Evolutionary conservation across 2,797 vertebrate genomes (phyloP), one percentile per base, ranked within the genome.

Genomic region (Otus scops): DNA sequence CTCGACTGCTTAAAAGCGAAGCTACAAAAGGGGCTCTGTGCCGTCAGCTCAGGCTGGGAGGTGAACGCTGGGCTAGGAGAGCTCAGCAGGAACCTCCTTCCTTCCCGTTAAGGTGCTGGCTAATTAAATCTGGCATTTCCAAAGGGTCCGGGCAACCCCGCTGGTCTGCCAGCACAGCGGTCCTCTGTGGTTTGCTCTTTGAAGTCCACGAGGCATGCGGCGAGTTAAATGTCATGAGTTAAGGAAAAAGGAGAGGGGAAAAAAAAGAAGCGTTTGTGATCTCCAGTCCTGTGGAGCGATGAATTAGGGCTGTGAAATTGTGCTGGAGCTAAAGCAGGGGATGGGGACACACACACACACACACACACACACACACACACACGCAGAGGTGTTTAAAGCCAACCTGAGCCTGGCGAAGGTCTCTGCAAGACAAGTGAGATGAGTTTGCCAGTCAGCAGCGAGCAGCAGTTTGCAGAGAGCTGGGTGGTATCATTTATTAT

Each of bases 71-170:
- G 70, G 50, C 65, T 10, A 32, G 59, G 36, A 69, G 56, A 12
- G 15, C 63, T 79, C 50, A 18, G 45, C 48, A 54, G 68, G 63
- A 36, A 51, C 26, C 43, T 65, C 27, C 2, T 57, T 38, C 60
- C 39, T 70, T 45, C 68, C 27, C 4, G 0, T 53, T 81, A 57
- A 79, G 39, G 85, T 38, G 53, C 68, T 2, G 2, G 17, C 15
- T 86, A 76, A 86, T 89, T 76, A 89, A 64, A 71, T 39, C 13
- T 11, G 45, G 43, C 81, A 67, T 81, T 96, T 84, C 91, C 32
- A 86, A 24, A 85, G 54, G 78, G 45, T 57, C 74, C 3, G 13
- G 77, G 61, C 65, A 59, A 13, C 30, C 10, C 77, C 3, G 3
- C 56, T 45, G 51, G 5, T 43, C 67, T 51, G 56, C 56, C 63